phyloP scores from a whole-genome alignment of 2,888 invertebrate genomes.

The Diarsia brunnea region DNA sequence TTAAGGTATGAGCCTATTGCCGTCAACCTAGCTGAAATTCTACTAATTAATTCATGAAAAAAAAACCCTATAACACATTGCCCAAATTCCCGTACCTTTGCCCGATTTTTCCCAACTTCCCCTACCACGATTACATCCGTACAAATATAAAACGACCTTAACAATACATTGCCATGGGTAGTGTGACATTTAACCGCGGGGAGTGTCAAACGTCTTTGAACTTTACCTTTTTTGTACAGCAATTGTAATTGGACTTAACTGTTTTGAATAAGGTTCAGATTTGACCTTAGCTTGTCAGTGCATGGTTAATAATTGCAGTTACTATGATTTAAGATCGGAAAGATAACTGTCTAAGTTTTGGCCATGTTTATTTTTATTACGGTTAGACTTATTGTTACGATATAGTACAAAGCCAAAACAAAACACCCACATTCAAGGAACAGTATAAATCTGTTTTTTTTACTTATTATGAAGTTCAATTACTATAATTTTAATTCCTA shows the following conservation, averaged over 20 bases:
- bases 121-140: constrained; percentile 23
- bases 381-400: neutral
- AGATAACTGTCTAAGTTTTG: constrained; percentile 26
- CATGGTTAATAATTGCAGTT: constrained; percentile 26
- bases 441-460: neutral
- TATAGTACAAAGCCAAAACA: neutral
- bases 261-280: constrained; percentile 58
- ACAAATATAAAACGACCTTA: constrained; percentile 56
- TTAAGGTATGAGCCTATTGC: neutral
- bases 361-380: neutral
- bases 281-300: constrained; percentile 55
- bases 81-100: neutral
- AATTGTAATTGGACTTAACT: constrained; percentile 64
- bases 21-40: neutral
- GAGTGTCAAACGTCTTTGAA: constrained; percentile 73
- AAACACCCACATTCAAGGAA: neutral
- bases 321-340: constrained; percentile 20
- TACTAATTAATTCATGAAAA: neutral
- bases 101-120: constrained; percentile 17
- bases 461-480: neutral
- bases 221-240: constrained; percentile 70
- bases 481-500: neutral
- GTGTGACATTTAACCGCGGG: constrained; percentile 65
- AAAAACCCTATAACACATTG: neutral
- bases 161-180: constrained; percentile 37